phyloP scores from a whole-genome alignment of 2,113 vertebrate genomes.

The Tenebrosternarchus preto region DNA sequence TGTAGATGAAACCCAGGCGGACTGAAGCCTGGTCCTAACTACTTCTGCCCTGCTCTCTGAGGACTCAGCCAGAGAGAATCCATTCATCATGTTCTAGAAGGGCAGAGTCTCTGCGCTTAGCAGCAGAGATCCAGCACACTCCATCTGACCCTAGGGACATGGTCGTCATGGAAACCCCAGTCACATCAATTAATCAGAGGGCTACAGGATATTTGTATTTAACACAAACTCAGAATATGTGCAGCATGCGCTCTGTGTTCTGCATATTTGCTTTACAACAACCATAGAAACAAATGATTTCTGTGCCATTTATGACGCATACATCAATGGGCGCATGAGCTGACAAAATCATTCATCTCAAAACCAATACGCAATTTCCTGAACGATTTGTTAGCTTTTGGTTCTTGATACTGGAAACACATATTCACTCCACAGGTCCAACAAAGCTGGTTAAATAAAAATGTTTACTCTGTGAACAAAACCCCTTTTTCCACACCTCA shows the following conservation, averaged over 20 bases:
- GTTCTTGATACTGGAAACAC: not conserved
- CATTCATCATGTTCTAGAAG: conserved; percentile 41
- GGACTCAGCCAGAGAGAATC: conserved; percentile 30
- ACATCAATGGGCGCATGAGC: not conserved
- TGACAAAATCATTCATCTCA: not conserved
- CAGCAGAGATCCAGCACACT: conserved; percentile 15
- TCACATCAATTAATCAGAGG: conserved; percentile 45
- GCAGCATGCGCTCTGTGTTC: too few relatives aligned
- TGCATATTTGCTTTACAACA: conserved; percentile 10
- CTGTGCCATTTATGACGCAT: not conserved
- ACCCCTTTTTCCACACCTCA: not conserved
- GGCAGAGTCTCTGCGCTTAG: not conserved
- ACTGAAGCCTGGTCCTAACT: conserved; percentile 23
- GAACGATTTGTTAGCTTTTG: conserved; percentile 5
- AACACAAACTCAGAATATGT: not conserved
- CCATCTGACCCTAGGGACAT: conserved; percentile 14
- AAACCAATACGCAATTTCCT: conserved; percentile 14
- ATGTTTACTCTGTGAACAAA: conserved; percentile 22
- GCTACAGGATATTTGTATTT: not conserved
- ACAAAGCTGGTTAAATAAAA: not conserved
- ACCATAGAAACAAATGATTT: not conserved
- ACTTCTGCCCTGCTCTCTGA: conserved; percentile 13
- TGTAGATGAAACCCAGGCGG: conserved; percentile 18
- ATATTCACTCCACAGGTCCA: conserved; percentile 5
- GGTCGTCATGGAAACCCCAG: conserved; percentile 23